Conservation (phyloP, 2,797 vertebrate genomes). For the Poecilia picta region DNA sequence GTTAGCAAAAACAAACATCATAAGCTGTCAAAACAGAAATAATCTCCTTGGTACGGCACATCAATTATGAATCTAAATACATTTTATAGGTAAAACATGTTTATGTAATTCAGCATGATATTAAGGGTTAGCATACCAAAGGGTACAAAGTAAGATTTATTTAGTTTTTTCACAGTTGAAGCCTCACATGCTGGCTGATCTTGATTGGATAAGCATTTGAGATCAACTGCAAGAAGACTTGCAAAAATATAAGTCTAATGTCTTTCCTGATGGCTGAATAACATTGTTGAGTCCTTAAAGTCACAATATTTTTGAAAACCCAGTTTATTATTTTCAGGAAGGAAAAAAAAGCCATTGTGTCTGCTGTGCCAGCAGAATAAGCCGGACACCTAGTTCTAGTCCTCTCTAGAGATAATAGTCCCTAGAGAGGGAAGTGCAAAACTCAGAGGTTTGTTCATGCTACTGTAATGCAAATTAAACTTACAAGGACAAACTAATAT, state of each 20-base stretch:
- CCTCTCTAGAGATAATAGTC: background rate
- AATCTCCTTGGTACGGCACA: constrained; percentile 6
- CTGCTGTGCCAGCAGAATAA: background rate
- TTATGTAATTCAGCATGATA: background rate
- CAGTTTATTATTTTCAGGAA: background rate
- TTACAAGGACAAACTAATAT: constrained; percentile 13
- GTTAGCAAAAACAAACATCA: constrained; percentile 18
- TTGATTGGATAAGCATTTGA: background rate
- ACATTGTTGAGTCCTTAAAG: background rate
- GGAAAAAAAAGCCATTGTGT: background rate
- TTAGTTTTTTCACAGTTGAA: background rate
- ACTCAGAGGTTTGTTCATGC: background rate
- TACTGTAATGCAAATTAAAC: constrained; percentile 13
- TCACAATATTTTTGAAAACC: background rate
- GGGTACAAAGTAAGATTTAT: background rate
- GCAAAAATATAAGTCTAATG: background rate
- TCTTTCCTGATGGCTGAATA: background rate
- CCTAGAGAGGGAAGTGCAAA: background rate
- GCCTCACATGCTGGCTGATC: background rate
- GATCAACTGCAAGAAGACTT: too few relatives aligned
- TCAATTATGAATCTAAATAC: constrained; percentile 5
- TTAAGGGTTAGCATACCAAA: background rate
- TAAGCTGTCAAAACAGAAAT: constrained; percentile 23
- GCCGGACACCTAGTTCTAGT: too few relatives aligned
- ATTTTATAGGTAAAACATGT: background rate